A percentile compares a stretch with the other conserved stretches of the same genome.
Evolutionary conservation across 92 coral and sea anemone species (phyloP).

Genomic region (Phenganax subtilis): DNA sequence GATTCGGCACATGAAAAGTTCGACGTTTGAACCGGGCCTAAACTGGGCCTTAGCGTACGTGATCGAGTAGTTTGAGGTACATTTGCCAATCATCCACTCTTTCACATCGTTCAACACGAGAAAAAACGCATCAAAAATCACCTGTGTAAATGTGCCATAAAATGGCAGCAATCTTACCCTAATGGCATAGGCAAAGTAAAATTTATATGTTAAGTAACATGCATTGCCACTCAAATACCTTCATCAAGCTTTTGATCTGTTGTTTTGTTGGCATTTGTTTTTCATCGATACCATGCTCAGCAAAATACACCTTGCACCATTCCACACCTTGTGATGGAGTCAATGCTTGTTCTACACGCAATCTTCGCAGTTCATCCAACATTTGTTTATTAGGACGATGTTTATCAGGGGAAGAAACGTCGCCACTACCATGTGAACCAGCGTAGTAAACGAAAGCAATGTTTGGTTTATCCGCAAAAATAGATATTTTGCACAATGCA

Average conservation of each 20-base stretch:
- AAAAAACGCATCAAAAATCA: too few relatives aligned
- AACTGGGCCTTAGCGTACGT: too few relatives aligned
- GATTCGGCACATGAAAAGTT: too few relatives aligned
- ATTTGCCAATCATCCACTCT: too few relatives aligned
- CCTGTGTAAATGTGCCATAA: neutral
- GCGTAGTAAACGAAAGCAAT: constrained; percentile 78
- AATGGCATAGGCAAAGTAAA: neutral
- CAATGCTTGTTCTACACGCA: constrained; percentile 56
- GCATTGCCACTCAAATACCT: constrained; percentile 41
- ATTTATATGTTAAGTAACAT: too few relatives aligned
- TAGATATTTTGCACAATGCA: constrained; percentile 82
- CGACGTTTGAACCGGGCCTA: too few relatives aligned
- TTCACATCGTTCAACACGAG: too few relatives aligned
- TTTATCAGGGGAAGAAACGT: constrained; percentile 66
- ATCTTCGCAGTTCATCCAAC: constrained; percentile 61
- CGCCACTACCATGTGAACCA: constrained; percentile 83
- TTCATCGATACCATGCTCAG: constrained; percentile 66
- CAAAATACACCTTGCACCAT: constrained; percentile 67
- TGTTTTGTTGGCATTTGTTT: constrained; percentile 62
- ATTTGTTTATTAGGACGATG: constrained; percentile 67
- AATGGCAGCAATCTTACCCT: neutral
- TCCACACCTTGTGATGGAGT: constrained; percentile 60
- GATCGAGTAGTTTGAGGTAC: too few relatives aligned
- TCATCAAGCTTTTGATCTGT: constrained; percentile 59
- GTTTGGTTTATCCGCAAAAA: constrained; percentile 71